phyloP scores from a whole-genome alignment of 2,888 invertebrate genomes.

The Amphipyra berbera region DNA sequence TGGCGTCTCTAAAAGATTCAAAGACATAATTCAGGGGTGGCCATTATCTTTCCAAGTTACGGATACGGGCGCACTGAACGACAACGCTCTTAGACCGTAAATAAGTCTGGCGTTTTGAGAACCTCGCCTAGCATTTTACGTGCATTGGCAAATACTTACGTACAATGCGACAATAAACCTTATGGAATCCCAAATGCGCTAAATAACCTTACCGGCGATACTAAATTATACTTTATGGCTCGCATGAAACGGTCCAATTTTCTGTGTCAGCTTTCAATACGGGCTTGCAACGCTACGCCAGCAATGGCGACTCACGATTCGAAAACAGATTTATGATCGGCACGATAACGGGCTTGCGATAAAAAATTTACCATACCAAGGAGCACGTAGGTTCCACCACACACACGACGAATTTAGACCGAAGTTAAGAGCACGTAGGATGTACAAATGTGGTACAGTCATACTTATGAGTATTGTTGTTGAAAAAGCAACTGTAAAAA shows the following conservation, averaged over 20 bases:
- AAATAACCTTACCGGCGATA: constrained; percentile 70
- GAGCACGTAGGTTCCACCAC: constrained; percentile 64
- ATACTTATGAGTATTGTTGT: constrained; percentile 1
- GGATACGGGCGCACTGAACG: constrained; percentile 55
- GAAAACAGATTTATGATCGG: constrained; percentile 90
- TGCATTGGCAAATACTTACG: constrained; percentile 89
- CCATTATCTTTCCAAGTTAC: constrained; percentile 64
- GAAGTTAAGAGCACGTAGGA: constrained; percentile 48
- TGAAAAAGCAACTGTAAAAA: background rate
- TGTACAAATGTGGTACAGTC: constrained; percentile 15
- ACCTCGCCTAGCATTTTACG: constrained; percentile 87
- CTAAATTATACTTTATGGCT: constrained; percentile 82
- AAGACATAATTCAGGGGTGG: constrained; percentile 56
- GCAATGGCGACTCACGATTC: constrained; percentile 87
- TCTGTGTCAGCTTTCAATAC: constrained; percentile 69
- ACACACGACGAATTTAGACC: constrained; percentile 59
- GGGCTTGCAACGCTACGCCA: constrained; percentile 73
- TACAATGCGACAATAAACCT: constrained; percentile 86
- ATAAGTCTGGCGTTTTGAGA: constrained; percentile 87
- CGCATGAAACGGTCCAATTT: constrained; percentile 72
- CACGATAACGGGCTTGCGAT: constrained; percentile 89
- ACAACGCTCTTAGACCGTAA: constrained; percentile 78
- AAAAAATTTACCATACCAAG: constrained; percentile 85
- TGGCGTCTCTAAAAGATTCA: constrained; percentile 47
- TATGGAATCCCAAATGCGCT: constrained; percentile 75